Conservation (phyloP, 2,888 invertebrate species). For the Nezara viridula region DNA sequence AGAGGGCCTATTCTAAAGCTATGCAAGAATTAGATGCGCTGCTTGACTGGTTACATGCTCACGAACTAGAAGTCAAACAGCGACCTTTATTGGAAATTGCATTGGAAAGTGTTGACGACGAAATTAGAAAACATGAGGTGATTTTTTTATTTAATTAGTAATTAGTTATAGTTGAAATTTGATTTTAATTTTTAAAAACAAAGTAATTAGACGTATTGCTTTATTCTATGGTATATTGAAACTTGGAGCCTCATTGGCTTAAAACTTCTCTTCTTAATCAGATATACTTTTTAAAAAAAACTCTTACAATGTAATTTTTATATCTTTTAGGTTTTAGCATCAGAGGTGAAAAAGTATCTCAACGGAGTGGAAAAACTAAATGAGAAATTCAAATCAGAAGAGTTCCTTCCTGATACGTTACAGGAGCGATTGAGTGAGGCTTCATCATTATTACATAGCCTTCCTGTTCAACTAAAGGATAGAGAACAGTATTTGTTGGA, state of each 20-base stretch:
- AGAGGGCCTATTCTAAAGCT: slow-evolving; percentile 89
- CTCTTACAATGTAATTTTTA: neutral
- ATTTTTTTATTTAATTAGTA: slow-evolving; percentile 7
- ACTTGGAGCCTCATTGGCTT: neutral
- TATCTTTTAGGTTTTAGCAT: slow-evolving; percentile 71
- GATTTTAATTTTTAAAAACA: neutral
- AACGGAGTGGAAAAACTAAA: slow-evolving; percentile 80
- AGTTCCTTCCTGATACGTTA: slow-evolving; percentile 84
- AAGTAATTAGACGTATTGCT: neutral
- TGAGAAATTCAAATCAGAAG: slow-evolving; percentile 80
- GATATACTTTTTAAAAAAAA: neutral
- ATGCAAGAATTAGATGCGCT: slow-evolving; percentile 86
- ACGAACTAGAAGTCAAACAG: slow-evolving; percentile 85
- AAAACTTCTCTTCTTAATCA: neutral
- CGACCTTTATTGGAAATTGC: slow-evolving; percentile 85
- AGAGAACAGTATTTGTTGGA: slow-evolving; percentile 83
- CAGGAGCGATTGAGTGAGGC: slow-evolving; percentile 89
- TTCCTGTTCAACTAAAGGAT: slow-evolving; percentile 86
- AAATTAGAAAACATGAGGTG: slow-evolving; percentile 63
- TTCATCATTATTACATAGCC: slow-evolving; percentile 80
- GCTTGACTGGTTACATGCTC: slow-evolving; percentile 85
- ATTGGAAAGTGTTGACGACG: slow-evolving; percentile 81
- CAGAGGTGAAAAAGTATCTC: slow-evolving; percentile 79
- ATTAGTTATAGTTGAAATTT: neutral
- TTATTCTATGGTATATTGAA: neutral